phyloP scores from a whole-genome alignment of 2,888 invertebrate species.

The Drosophila trichaetosa region DNA sequence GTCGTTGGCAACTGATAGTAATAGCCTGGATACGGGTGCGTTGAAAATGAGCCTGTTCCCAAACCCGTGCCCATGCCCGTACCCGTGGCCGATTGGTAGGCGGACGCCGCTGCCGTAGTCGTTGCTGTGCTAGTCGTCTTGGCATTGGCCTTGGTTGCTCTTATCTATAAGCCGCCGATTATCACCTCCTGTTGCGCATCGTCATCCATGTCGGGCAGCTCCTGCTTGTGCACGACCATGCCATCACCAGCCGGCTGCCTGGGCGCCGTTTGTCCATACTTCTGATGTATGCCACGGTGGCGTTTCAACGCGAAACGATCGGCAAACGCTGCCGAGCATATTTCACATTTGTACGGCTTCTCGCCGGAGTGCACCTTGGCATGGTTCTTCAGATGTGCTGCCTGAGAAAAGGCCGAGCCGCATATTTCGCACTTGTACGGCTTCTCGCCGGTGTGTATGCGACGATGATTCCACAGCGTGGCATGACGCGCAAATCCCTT shows the following conservation, averaged over 20 bases:
- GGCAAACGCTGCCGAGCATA: slow-evolving; percentile 93
- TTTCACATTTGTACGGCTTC: slow-evolving; percentile 93
- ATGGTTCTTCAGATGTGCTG: slow-evolving; percentile 94
- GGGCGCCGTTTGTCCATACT: slow-evolving; percentile 88
- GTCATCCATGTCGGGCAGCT: slow-evolving; percentile 84
- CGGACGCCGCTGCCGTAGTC: slow-evolving; percentile 43
- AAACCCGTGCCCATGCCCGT: slow-evolving; percentile 11
- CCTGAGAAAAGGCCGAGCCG: slow-evolving; percentile 95
- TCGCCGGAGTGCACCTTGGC: slow-evolving; percentile 93
- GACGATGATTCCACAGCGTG: slow-evolving; percentile 94
- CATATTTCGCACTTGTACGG: slow-evolving; percentile 91
- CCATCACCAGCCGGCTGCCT: slow-evolving; percentile 85
- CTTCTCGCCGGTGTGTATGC: slow-evolving; percentile 91
- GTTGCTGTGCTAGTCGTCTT: slow-evolving; percentile 47
- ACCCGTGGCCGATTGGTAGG: slow-evolving; percentile 36
- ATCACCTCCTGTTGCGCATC: slow-evolving; percentile 84
- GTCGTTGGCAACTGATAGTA: slow-evolving; percentile 56
- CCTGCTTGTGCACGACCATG: slow-evolving; percentile 84
- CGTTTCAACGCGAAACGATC: slow-evolving; percentile 94
- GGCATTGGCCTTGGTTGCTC: slow-evolving; percentile 65
- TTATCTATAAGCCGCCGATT: slow-evolving; percentile 84
- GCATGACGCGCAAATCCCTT: slow-evolving; percentile 95
- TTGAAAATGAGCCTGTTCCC: slow-evolving; percentile 26
- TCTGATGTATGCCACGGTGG: slow-evolving; percentile 94
- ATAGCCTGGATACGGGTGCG: slow-evolving; percentile 55